Conservation (phyloP, 1,140 invertebrate genomes). For the Saccostrea glomerata region DNA sequence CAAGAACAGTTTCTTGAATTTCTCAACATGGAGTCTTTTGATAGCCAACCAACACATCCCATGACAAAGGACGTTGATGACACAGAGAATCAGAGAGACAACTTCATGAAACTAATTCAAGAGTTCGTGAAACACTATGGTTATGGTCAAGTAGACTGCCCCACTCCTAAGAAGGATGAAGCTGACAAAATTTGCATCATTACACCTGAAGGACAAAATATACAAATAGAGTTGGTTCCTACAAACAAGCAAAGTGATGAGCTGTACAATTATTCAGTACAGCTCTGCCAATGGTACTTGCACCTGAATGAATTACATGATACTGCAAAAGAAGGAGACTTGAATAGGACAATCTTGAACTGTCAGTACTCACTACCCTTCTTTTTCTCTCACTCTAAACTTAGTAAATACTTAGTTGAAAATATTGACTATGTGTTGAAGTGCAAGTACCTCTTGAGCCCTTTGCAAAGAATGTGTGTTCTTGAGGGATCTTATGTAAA, state of each 20-base stretch:
- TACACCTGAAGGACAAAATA: neutral
- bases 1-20: slow-evolving; percentile 38
- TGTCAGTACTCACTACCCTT: neutral
- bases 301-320: slow-evolving; percentile 22
- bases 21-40: neutral
- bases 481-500: slow-evolving; percentile 43
- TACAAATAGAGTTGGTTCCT: slow-evolving; percentile 19
- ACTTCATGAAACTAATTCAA: neutral
- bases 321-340: slow-evolving; percentile 42
- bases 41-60: neutral
- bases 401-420: slow-evolving; percentile 20
- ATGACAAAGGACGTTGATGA: neutral
- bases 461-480: slow-evolving; percentile 8
- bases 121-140: slow-evolving; percentile 9
- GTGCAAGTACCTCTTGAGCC: slow-evolving; percentile 36
- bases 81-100: neutral
- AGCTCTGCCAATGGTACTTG: slow-evolving; percentile 23
- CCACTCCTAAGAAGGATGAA: neutral
- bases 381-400: slow-evolving; percentile 27
- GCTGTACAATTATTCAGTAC: slow-evolving; percentile 25
- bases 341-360: slow-evolving; percentile 30
- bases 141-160: neutral
- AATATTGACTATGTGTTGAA: slow-evolving; percentile 38
- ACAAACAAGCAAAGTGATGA: slow-evolving; percentile 33
- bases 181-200: slow-evolving; percentile 7